Conservation (phyloP, 2,888 invertebrate genomes). For the Napeogenes sylphis region DNA sequence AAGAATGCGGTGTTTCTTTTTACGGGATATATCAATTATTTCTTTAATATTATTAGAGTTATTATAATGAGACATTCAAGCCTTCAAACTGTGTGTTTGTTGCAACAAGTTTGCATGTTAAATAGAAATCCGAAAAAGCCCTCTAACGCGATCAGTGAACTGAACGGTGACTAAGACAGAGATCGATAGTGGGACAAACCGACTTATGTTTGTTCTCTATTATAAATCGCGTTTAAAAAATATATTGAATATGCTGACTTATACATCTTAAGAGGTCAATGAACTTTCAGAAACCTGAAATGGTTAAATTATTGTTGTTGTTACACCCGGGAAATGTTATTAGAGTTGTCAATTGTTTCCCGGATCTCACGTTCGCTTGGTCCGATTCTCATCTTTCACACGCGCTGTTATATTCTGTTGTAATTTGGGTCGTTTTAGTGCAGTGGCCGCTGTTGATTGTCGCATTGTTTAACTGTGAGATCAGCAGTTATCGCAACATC, state of each 20-base stretch:
- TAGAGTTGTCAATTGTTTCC: constrained; percentile 40
- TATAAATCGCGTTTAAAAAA: too few relatives aligned
- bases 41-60: too few relatives aligned
- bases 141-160: background rate
- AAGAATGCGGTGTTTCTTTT: too few relatives aligned
- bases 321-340: constrained; percentile 4
- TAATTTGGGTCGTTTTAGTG: constrained; percentile 52
- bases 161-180: constrained; percentile 17
- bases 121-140: too few relatives aligned
- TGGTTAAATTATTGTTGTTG: too few relatives aligned
- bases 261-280: too few relatives aligned
- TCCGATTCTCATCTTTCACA: constrained; percentile 58
- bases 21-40: too few relatives aligned
- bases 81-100: too few relatives aligned
- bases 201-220: background rate
- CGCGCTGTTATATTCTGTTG: constrained; percentile 39
- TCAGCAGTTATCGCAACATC: constrained; percentile 18
- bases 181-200: constrained; percentile 23
- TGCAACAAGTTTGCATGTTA: too few relatives aligned
- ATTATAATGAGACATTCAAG: too few relatives aligned
- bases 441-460: constrained; percentile 45
- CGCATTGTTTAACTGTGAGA: constrained; percentile 42
- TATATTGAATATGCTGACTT: too few relatives aligned
- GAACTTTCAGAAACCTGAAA: too few relatives aligned
- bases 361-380: constrained; percentile 53